Evolutionary conservation across 2,888 invertebrate genomes (phyloP).

Genomic region (Cosmopolites sordidus): DNA sequence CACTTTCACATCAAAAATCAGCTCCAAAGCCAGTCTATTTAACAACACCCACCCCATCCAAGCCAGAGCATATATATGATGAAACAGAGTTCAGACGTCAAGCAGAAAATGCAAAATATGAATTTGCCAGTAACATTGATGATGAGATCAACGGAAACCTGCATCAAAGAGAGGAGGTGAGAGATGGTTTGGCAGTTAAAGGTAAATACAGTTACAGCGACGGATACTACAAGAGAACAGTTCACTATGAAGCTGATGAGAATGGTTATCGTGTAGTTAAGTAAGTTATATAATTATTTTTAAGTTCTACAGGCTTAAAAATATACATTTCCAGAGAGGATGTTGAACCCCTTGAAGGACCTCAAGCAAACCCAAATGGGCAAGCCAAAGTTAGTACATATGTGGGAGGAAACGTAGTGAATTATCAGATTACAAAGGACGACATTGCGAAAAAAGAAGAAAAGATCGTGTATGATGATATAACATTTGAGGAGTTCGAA

Average conservation of each 20-base stretch:
- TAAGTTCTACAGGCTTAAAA: background rate
- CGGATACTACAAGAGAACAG: slow-evolving; percentile 53
- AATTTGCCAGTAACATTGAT: slow-evolving; percentile 45
- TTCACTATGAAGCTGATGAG: slow-evolving; percentile 56
- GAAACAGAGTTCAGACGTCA: slow-evolving; percentile 23
- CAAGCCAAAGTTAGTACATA: slow-evolving; percentile 42
- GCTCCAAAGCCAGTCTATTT: too few species aligned
- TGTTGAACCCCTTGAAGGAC: slow-evolving; percentile 46
- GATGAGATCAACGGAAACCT: slow-evolving; percentile 47
- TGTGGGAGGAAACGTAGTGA: slow-evolving; percentile 41
- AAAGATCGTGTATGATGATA: too few species aligned
- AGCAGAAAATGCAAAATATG: slow-evolving; percentile 44
- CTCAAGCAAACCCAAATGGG: slow-evolving; percentile 44
- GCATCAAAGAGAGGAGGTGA: slow-evolving; percentile 44
- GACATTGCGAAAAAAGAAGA: slow-evolving; percentile 36
- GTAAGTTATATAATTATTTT: slow-evolving; percentile 39
- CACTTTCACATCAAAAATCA: too few species aligned
- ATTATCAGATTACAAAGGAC: slow-evolving; percentile 45
- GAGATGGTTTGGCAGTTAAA: slow-evolving; percentile 46
- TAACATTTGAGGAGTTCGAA: too few species aligned
- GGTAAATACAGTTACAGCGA: slow-evolving; percentile 57
- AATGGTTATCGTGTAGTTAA: slow-evolving; percentile 56
- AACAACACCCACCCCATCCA: too few species aligned
- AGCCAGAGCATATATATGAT: too few species aligned
- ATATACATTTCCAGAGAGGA: slow-evolving; percentile 47